Conservation (phyloP, 1,140 invertebrate species). For the Eueides isabella region DNA sequence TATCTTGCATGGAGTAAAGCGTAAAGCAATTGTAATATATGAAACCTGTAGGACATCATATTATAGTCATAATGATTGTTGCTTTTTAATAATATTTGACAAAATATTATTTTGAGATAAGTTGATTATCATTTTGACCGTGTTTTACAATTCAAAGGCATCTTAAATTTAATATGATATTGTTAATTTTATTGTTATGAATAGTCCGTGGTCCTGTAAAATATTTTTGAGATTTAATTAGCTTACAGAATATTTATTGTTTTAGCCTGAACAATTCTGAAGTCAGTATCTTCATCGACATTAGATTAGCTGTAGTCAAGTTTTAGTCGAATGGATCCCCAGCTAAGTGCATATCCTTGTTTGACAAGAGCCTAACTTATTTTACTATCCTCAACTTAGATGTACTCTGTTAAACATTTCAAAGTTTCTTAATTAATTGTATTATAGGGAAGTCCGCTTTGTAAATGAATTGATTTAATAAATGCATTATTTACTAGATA, state of each 20-base stretch:
- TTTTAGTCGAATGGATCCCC: slow-evolving; percentile 45
- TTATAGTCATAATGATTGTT: too few relatives aligned
- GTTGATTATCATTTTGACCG: too few relatives aligned
- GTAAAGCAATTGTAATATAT: too few relatives aligned
- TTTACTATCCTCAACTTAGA: slow-evolving; percentile 41
- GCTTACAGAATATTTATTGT: not conserved
- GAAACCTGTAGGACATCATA: too few relatives aligned
- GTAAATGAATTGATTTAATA: not conserved
- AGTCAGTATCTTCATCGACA: slow-evolving; percentile 62
- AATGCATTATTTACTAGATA: too few relatives aligned
- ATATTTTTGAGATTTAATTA: not conserved
- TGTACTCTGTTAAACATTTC: slow-evolving; percentile 35
- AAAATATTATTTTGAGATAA: too few relatives aligned
- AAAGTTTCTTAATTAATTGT: slow-evolving; percentile 37
- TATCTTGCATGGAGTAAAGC: not conserved
- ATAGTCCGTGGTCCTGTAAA: too few relatives aligned
- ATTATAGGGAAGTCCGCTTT: slow-evolving; percentile 3
- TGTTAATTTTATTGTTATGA: too few relatives aligned
- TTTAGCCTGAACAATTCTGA: slow-evolving; percentile 36
- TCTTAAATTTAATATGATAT: too few relatives aligned
- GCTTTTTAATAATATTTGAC: too few relatives aligned
- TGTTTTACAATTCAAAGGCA: too few relatives aligned
- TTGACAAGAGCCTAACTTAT: slow-evolving; percentile 67
- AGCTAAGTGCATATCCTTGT: slow-evolving; percentile 72
- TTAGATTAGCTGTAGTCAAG: slow-evolving; percentile 60